phyloP scores from a whole-genome alignment of 2,113 vertebrate genomes.

The Scatophagus argus region DNA sequence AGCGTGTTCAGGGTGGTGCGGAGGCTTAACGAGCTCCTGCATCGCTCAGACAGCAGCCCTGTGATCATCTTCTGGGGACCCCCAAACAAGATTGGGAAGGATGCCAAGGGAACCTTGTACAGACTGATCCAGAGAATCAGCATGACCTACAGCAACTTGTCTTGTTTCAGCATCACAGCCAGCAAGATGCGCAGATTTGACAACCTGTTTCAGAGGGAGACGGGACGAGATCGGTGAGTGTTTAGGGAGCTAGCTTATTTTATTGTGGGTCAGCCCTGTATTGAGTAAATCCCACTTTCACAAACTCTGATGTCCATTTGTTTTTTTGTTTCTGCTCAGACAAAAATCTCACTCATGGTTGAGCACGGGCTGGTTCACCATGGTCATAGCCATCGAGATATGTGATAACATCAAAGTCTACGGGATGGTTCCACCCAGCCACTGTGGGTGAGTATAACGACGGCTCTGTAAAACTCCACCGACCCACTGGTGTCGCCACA shows the following conservation, averaged over 20 bases:
- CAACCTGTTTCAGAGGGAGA: conserved; percentile 92
- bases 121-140: conserved; percentile 92
- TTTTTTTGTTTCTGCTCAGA: conserved; percentile 72
- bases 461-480: background rate
- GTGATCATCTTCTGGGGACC: conserved; percentile 96
- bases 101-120: conserved; percentile 86
- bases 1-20: conserved; percentile 92
- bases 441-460: conserved; percentile 89
- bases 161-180: conserved; percentile 87
- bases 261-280: no score
- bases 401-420: conserved; percentile 96
- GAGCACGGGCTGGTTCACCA: conserved; percentile 99
- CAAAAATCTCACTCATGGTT: conserved; percentile 95
- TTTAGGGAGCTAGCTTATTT: background rate
- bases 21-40: conserved; percentile 90
- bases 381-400: conserved; percentile 95
- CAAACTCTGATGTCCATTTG: background rate
- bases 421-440: conserved; percentile 94
- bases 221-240: conserved; percentile 92
- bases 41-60: conserved; percentile 81
- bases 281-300: background rate
- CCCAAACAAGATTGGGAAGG: conserved; percentile 89
- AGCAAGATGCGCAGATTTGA: conserved; percentile 94
- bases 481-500: background rate
- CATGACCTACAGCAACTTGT: conserved; percentile 87